Percentiles rank a stretch among this genome's conserved stretches.
phyloP scores from a whole-genome alignment of 2,888 invertebrate species.

The Campoplex nolae region DNA sequence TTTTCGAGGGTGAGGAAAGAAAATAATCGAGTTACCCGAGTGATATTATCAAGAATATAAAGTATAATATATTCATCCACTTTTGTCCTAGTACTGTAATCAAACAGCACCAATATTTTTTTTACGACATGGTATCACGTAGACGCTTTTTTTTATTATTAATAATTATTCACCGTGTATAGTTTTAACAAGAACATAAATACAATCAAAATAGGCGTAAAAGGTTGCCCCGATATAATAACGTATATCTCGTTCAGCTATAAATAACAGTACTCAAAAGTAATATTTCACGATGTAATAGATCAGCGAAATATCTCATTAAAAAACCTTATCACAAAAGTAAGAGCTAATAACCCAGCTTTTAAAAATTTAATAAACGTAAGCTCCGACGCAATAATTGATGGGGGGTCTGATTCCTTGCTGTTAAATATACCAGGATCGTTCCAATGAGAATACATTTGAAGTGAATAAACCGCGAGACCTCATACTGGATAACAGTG shows the following conservation, averaged over 20 bases:
- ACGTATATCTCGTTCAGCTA: background rate
- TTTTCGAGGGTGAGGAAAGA: slow-evolving; percentile 33
- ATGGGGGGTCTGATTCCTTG: slow-evolving; percentile 55
- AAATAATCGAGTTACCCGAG: slow-evolving; percentile 45
- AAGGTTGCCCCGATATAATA: background rate
- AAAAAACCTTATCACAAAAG: background rate
- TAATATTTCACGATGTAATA: background rate
- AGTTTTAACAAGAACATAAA: background rate
- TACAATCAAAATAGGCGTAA: background rate
- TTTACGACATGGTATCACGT: slow-evolving; percentile 7
- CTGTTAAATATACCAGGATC: slow-evolving; percentile 71
- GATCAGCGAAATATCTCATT: background rate
- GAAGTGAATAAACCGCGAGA: slow-evolving; percentile 77
- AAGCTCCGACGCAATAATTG: slow-evolving; percentile 73
- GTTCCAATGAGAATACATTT: slow-evolving; percentile 81
- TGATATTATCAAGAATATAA: slow-evolving; percentile 25
- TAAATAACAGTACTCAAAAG: background rate
- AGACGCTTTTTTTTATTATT: background rate
- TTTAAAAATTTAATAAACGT: slow-evolving; percentile 60
- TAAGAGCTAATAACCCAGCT: background rate
- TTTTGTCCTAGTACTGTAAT: background rate
- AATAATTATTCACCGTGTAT: background rate
- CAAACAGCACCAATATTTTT: slow-evolving; percentile 16
- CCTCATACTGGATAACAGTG: slow-evolving; percentile 82
- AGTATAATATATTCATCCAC: slow-evolving; percentile 25